These are phyloP conservation scores for Chloropsis cyanopogon DNA, from an alignment of 2,113 vertebrate species.

Conservation along the genomic window DNA sequence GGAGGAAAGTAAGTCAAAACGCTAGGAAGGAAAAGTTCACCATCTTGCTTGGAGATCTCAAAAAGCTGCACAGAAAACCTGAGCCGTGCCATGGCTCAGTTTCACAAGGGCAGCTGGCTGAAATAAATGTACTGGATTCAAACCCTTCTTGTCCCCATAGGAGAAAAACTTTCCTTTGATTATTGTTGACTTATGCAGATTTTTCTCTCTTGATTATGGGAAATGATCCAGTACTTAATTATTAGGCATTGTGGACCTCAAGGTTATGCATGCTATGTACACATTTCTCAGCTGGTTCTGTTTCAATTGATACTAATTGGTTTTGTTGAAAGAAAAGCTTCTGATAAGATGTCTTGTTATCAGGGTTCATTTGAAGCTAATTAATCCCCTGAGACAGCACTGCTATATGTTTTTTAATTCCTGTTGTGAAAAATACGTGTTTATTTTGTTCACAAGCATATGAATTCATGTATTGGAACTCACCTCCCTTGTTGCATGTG, in stretches of 20 bases:
- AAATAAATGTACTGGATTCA: neutral
- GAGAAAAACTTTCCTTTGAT: conserved; percentile 2
- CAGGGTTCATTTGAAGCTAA: neutral
- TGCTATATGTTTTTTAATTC: neutral
- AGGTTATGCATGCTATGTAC: conserved; percentile 7
- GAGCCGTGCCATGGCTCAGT: neutral
- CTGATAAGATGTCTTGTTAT: conserved; percentile 42
- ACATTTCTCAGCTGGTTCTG: neutral
- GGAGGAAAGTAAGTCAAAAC: neutral
- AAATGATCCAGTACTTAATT: conserved; percentile 35
- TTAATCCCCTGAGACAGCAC: conserved; percentile 1
- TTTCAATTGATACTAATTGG: conserved; percentile 37
- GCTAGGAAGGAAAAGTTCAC: neutral
- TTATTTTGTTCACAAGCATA: neutral
- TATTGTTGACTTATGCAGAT: neutral
- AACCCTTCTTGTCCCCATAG: neutral
- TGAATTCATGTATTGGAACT: neutral
- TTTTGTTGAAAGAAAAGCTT: conserved; percentile 29
- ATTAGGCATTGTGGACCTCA: conserved; percentile 9
- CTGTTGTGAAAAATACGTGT: neutral
- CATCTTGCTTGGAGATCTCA: neutral
- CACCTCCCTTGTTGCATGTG: neutral
- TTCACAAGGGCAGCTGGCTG: neutral
- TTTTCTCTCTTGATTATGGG: neutral
- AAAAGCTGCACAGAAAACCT: neutral